Evolutionary conservation across 23 tunicate genomes (phyloP), one percentile per base, ranked within the genome.

Genomic region (Botrylloides violaceus): DNA sequence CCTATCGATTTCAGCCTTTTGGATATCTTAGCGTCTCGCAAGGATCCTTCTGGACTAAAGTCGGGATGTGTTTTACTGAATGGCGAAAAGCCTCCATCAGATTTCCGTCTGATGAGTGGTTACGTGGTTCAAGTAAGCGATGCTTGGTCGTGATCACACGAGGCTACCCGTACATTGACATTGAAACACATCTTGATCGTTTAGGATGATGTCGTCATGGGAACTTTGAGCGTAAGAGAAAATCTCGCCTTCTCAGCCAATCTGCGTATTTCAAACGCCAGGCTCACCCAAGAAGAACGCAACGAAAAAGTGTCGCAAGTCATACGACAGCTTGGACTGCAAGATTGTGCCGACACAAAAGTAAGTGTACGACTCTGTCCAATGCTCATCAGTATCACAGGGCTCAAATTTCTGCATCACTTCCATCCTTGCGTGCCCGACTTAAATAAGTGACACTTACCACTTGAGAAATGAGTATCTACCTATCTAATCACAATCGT

Each of bases 61-160:
- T 81, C 70, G 22, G 97, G 97, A n/a, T 2, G 57, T 15, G 97
- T 90, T 38, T 68, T 90, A 53, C 27, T 90, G 24, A 71, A 90
- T 70, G 90, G 85, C 35, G 86, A 80, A 31, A 37, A 64, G 47
- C 81, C 84, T 5, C 85, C 86, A 2, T 64, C 5, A 3, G 36
- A 75, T 61, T 90, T 90, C 55, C 68, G 97, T 4, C 75, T 90
- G 0, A 79, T 90, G 90, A 90, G 97, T 37, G 97, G 97, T 28
- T 90, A 90, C 66, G 97, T 90, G 29, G 97, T 90, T 9, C 97
- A 90, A 85, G 97, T 90, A 29, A 70, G 19, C 19, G 30, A 59
- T 7, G 19, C 6, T 43, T 43, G 9, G 53, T 9, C 53, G n/a
- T n/a, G n/a, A n/a, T n/a, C n/a, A n/a, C n/a, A n/a, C n/a, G n/a